phyloP scores from a whole-genome alignment of 1,140 invertebrate genomes.

The Ceratina calcarata region DNA sequence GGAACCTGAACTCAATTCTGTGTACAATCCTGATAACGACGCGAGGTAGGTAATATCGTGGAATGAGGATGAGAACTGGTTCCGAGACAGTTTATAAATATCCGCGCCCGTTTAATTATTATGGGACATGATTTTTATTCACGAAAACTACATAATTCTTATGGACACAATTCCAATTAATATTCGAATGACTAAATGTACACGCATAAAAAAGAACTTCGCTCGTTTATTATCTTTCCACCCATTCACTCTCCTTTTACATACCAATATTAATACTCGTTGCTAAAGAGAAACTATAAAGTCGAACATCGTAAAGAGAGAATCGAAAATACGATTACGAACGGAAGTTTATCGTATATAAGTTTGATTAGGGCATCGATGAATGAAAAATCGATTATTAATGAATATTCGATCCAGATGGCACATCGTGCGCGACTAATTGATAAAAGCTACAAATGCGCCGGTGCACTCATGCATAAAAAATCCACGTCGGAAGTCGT shows the following conservation, averaged over 20 bases:
- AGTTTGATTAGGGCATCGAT: not conserved
- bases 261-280: not conserved
- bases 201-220: not conserved
- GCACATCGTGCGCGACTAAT: conserved; percentile 13
- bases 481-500: conserved; percentile 8
- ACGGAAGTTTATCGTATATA: not conserved
- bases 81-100: conserved; percentile 9
- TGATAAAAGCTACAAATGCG: not conserved
- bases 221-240: not conserved
- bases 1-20: too few species aligned
- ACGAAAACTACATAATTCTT: not conserved
- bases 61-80: not conserved
- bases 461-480: conserved; percentile 13
- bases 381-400: conserved; percentile 18
- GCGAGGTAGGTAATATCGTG: not conserved
- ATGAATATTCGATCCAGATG: conserved; percentile 20
- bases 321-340: not conserved
- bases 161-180: not conserved
- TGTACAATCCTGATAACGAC: not conserved
- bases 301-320: too few species aligned
- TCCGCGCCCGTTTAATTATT: not conserved
- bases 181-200: not conserved
- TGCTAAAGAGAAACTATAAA: not conserved
- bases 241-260: not conserved
- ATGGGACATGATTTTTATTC: not conserved